Base-by-base conservation (phyloP, 2,113 vertebrate species). In the Cyprichromis sp. region DNA sequence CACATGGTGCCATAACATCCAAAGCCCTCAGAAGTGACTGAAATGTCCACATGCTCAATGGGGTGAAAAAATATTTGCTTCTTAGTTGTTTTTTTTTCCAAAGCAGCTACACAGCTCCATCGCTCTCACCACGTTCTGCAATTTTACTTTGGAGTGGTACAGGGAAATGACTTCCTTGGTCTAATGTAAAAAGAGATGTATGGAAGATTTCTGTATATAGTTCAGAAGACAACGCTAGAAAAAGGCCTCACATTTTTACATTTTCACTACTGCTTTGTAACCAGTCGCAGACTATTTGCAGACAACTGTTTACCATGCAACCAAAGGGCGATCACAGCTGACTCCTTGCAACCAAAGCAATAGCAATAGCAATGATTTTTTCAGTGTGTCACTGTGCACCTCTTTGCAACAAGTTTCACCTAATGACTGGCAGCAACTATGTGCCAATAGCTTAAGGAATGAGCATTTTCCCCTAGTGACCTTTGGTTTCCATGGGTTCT, bases 31-130 rank as follows among this genome's bases (percentile, higher is more conserved):
- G 71, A 31, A 50, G 71, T 50, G 71, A 31, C 42, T 31, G 24
- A 78, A 31, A 50, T 31, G 6, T 50, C 16, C 24, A 78, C 71
- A 50, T 78, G 24, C 42, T 76, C 42, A 50, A 4, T 47, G 0
- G 42, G 6, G 0, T 76, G 71, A 50, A 50, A 76, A 31, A 50
- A 76, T 31, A 50, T 47, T 47, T 76, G 24, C 42, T 76, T 47
- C 26, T 1, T 17, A 31, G 24, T 47, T 29, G 6, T 4, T 19
- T 0, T 3, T 29, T 5, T 9, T 3, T 42, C 1, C 8, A 76
- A 29, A 76, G 71, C 31, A 47, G 71, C 68, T 76, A 76, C 42
- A 47, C 42, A 29, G 24, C 6, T 76, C 6, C 42, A 50, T 50
- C 3, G 0, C 42, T 50, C 71, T 4, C 6, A 19, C 2, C 16